Conservation (phyloP, 1,140 invertebrate species). For the Philotrypesis tridentata region DNA sequence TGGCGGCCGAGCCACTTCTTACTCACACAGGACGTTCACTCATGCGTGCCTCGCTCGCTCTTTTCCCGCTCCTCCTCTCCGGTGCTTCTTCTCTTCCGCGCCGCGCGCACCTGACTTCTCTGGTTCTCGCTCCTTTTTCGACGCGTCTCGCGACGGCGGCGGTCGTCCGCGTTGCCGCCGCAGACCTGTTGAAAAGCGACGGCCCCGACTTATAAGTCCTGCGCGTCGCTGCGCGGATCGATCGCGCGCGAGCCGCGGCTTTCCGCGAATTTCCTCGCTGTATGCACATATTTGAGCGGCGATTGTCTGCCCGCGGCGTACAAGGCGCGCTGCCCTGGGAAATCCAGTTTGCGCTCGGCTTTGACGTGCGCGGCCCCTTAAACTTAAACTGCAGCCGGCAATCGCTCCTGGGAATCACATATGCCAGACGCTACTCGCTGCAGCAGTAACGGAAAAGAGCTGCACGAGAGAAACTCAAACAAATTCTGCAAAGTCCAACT, state of each 20-base stretch:
- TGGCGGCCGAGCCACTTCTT: slow-evolving; percentile 12
- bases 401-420: neutral
- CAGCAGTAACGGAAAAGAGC: too few species aligned
- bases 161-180: neutral
- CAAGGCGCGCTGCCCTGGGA: neutral
- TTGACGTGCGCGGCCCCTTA: neutral
- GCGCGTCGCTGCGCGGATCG: slow-evolving; percentile 15
- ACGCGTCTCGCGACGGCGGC: neutral
- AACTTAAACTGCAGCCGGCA: neutral
- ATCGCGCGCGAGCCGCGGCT: slow-evolving; percentile 12
- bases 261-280: slow-evolving; percentile 13
- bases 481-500: too few species aligned
- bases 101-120: neutral
- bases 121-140: neutral
- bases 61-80: neutral
- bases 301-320: neutral
- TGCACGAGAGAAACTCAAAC: too few species aligned
- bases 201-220: slow-evolving; percentile 31
- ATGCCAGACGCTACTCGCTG: too few species aligned
- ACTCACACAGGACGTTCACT: neutral
- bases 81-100: neutral
- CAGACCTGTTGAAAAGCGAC: slow-evolving; percentile 31
- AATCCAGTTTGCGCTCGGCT: neutral
- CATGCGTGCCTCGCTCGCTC: neutral
- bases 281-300: neutral